A percentile compares a stretch with the other conserved stretches of the same genome.
phyloP scores from a whole-genome alignment of 1,140 invertebrate genomes.

The Anoplolepis gracilipes region DNA sequence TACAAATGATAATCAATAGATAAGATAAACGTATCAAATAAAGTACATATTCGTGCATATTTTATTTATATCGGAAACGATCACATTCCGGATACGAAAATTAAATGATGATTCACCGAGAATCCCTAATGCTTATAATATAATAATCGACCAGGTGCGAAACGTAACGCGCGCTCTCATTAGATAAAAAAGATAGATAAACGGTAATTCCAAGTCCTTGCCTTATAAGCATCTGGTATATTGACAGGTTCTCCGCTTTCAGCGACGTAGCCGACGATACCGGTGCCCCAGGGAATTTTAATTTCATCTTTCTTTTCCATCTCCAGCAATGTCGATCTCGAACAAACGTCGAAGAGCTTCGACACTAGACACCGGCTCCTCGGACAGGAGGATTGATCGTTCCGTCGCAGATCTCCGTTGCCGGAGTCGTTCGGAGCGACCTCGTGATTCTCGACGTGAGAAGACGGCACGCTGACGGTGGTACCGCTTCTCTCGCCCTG shows the following conservation, averaged over 20 bases:
- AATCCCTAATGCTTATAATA: background rate
- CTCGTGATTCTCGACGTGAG: conserved; percentile 70
- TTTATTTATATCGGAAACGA: conserved; percentile 11
- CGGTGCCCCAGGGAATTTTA: conserved; percentile 95
- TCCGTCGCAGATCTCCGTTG: background rate
- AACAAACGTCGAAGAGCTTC: conserved; percentile 97
- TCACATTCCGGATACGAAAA: conserved; percentile 3
- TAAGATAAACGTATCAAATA: conserved; percentile 34
- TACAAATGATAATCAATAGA: too few relatives aligned
- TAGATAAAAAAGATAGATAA: background rate
- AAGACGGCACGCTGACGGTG: conserved; percentile 72
- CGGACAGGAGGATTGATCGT: conserved; percentile 65
- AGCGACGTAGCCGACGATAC: conserved; percentile 97
- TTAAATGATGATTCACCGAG: conserved; percentile 33
- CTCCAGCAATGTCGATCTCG: conserved; percentile 94
- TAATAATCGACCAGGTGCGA: conserved; percentile 1
- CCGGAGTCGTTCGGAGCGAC: conserved; percentile 36
- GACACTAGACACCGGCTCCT: conserved; percentile 92
- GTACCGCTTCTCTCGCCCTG: conserved; percentile 89
- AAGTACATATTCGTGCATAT: background rate
- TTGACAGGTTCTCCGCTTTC: conserved; percentile 96
- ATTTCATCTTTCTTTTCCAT: conserved; percentile 97
- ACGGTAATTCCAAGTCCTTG: conserved; percentile 82
- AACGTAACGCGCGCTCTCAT: background rate
- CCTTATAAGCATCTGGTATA: conserved; percentile 98